Conservation (phyloP, 2,113 vertebrate species). For the Geothlypis trichas region DNA sequence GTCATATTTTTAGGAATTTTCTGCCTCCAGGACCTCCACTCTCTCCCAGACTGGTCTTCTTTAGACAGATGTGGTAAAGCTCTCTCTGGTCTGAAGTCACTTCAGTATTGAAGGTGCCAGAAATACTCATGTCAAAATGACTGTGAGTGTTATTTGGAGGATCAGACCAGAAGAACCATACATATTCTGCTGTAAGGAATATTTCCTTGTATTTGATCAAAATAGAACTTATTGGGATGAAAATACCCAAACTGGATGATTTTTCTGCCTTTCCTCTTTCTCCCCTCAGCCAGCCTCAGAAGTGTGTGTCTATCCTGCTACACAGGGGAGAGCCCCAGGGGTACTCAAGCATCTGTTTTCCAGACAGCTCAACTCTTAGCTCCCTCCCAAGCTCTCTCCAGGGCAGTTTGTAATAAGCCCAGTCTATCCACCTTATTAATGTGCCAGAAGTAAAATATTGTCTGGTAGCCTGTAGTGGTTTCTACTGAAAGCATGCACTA, state of each 20-base stretch:
- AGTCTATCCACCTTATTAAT: not conserved
- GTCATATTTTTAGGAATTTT: not conserved
- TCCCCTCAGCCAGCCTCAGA: not conserved
- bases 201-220: not conserved
- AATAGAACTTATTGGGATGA: not conserved
- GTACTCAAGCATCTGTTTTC: not conserved
- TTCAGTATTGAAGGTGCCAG: not conserved
- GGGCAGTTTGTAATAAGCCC: not conserved
- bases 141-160: not conserved
- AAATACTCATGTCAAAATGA: not conserved
- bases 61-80: not conserved
- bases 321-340: fast-evolving
- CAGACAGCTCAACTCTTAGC: not conserved
- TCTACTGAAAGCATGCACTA: not conserved
- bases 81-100: not conserved
- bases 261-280: not conserved
- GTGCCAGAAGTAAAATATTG: not conserved
- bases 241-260: not conserved
- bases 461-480: not conserved
- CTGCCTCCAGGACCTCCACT: not conserved
- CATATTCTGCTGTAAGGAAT: not conserved
- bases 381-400: not conserved
- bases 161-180: not conserved
- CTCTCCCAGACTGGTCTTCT: not conserved
- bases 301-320: not conserved